A percentile compares a stretch with the other conserved stretches of the same genome.
phyloP scores from a whole-genome alignment of 2,113 vertebrate species.

The Motacilla alba region DNA sequence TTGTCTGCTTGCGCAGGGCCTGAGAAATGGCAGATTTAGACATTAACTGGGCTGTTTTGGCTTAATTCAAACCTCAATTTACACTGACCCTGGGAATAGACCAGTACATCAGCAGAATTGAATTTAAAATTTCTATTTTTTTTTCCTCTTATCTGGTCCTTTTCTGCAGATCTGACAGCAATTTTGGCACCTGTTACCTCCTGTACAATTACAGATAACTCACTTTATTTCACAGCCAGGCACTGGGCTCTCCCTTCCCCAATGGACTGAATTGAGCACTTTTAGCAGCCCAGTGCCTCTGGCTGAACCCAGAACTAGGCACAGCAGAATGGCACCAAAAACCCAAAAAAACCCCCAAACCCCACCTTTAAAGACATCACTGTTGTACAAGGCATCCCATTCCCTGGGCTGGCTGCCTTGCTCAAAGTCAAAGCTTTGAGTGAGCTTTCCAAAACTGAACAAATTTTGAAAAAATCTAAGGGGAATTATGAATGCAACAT shows the following conservation, averaged over 20 bases:
- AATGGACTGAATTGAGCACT: rapidly evolving
- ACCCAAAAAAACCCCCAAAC: rapidly evolving
- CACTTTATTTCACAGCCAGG: not conserved
- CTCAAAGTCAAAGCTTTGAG: not conserved
- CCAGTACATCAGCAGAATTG: not conserved
- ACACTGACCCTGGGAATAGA: not conserved
- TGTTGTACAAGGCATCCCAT: no score
- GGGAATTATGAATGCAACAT: not conserved
- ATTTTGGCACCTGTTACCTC: not conserved
- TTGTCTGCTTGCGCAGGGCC: not conserved
- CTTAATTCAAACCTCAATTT: conserved; percentile 19
- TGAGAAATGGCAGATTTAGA: not conserved
- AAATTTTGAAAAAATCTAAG: not conserved
- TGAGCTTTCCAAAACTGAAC: not conserved
- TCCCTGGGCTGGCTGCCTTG: not conserved
- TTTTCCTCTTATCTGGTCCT: not conserved
- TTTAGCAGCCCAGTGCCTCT: not conserved
- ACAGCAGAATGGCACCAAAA: not conserved
- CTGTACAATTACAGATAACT: not conserved
- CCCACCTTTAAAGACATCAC: not conserved
- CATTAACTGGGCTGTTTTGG: not conserved
- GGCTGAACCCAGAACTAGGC: not conserved
- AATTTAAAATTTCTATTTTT: not conserved
- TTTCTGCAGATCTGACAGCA: not conserved
- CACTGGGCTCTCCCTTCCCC: not conserved